A percentile compares a stretch with the other conserved stretches of the same genome.
phyloP scores from a whole-genome alignment of 2,113 vertebrate genomes.

The Poeciliopsis occidentalis region DNA sequence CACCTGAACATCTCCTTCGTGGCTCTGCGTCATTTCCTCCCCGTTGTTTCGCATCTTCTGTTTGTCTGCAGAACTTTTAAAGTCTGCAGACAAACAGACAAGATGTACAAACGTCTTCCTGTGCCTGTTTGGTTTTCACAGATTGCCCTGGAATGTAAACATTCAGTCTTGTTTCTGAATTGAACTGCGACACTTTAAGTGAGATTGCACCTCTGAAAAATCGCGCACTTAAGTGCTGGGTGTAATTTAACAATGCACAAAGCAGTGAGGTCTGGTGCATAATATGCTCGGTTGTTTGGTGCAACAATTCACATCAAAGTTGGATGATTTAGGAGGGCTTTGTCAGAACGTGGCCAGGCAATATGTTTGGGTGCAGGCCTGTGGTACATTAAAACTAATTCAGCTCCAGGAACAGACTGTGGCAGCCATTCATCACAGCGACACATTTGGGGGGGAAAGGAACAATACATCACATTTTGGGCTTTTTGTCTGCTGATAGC shows the following conservation, averaged over 20 bases:
- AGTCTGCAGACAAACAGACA: neutral
- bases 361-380: neutral
- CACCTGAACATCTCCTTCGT: neutral
- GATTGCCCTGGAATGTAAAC: neutral
- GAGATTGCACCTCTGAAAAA: neutral
- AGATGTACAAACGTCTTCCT: neutral
- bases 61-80: neutral
- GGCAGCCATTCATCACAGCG: slow-evolving; percentile 21
- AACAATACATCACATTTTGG: neutral
- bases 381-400: slow-evolving; percentile 4
- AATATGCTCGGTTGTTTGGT: neutral
- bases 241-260: neutral
- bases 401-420: slow-evolving; percentile 10
- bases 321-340: slow-evolving; percentile 9
- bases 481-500: neutral
- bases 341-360: slow-evolving; percentile 9
- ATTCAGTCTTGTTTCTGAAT: neutral
- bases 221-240: neutral
- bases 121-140: neutral
- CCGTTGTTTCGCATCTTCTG: neutral
- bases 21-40: neutral
- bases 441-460: slow-evolving; percentile 7
- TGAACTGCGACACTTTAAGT: neutral
- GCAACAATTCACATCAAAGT: slow-evolving; percentile 11
- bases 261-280: neutral